Evolutionary conservation across 2,113 vertebrate genomes (phyloP).

Genomic region (Phalacrocorax aristotelis): DNA sequence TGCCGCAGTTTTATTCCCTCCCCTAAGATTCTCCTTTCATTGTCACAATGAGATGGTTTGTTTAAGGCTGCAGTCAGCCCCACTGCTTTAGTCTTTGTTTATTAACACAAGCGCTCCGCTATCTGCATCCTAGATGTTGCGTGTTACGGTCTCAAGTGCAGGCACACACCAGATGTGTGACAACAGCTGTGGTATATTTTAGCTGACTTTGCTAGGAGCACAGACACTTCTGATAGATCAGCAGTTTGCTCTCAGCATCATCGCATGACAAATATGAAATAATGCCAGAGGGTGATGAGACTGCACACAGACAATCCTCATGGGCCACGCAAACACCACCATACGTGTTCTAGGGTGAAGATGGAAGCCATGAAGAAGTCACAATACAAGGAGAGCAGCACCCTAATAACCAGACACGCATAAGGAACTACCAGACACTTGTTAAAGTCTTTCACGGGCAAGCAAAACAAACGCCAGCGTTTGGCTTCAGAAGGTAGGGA

Average conservation of each 20-base stretch:
- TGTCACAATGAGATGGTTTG: not conserved
- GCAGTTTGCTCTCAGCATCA: not conserved
- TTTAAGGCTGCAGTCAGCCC: not conserved
- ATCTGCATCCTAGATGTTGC: not conserved
- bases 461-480: not conserved
- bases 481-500: not conserved
- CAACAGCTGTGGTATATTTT: accelerated
- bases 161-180: not conserved
- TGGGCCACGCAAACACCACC: not conserved
- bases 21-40: not conserved
- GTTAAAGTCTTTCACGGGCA: not conserved
- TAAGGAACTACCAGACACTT: accelerated
- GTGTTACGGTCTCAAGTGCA: accelerated
- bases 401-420: not conserved
- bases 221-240: not conserved
- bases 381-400: not conserved
- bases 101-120: not conserved
- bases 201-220: not conserved
- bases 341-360: accelerated
- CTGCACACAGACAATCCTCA: not conserved
- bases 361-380: not conserved
- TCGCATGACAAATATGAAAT: accelerated
- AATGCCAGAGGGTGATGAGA: accelerated
- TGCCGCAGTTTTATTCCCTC: not conserved
- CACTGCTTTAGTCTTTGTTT: not conserved